Percentiles rank a stretch among this genome's conserved stretches.
Conservation (phyloP, 2,888 invertebrate genomes). For the Lithophane ornitopus region DNA sequence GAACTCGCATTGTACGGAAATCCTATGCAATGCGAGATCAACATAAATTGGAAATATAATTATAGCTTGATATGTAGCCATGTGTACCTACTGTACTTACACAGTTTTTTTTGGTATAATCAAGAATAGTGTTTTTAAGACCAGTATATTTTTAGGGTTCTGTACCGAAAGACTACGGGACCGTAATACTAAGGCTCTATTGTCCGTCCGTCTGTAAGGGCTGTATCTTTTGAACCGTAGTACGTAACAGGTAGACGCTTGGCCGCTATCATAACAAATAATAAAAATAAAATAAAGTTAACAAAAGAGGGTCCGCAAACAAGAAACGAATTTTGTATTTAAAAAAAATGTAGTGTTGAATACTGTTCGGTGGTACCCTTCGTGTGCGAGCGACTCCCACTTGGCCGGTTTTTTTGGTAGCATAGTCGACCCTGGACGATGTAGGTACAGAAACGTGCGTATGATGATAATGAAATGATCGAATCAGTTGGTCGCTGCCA, state of each 20-base stretch:
- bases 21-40: too few species aligned
- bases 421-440: constrained; percentile 7
- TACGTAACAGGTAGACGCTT: neutral
- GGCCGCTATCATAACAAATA: neutral
- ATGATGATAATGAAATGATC: constrained; percentile 4
- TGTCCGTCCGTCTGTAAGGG: neutral
- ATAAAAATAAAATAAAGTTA: neutral
- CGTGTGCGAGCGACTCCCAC: neutral
- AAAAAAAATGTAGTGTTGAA: neutral
- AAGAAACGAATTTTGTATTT: neutral
- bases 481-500: constrained; percentile 27
- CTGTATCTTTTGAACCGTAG: neutral
- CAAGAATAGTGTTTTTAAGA: constrained; percentile 3
- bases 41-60: too few species aligned
- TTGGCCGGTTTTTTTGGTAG: neutral
- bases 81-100: neutral
- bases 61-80: too few species aligned
- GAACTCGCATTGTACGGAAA: too few species aligned
- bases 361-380: neutral
- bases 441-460: neutral
- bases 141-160: neutral
- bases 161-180: neutral
- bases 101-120: neutral
- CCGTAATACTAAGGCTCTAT: neutral
- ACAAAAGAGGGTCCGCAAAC: too few species aligned